These are phyloP conservation scores for Nomada lathburiana DNA, from an alignment of 2,888 invertebrate genomes.

Conservation along the genomic window DNA sequence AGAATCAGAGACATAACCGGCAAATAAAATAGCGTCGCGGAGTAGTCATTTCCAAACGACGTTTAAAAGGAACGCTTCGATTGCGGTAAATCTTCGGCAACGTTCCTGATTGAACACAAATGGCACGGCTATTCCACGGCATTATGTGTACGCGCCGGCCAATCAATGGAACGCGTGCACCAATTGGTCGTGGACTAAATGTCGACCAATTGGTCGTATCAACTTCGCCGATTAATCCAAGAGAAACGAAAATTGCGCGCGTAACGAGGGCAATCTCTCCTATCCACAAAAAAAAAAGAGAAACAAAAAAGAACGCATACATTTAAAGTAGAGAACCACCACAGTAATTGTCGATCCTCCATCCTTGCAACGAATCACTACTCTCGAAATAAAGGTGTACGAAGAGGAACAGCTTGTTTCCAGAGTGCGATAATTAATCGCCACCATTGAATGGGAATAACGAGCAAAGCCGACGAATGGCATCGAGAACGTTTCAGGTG, in stretches of 20 bases:
- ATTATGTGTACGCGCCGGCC: constrained; percentile 44
- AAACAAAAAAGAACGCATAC: background rate
- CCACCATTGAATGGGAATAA: background rate
- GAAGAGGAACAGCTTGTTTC: constrained; percentile 1
- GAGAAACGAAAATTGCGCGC: constrained; percentile 26
- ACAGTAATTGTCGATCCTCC: background rate
- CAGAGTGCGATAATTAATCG: background rate
- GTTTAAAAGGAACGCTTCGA: background rate
- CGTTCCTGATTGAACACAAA: constrained; percentile 53
- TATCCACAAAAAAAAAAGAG: background rate
- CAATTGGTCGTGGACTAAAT: constrained; percentile 56
- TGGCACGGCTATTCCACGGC: constrained; percentile 50
- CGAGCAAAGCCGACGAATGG: background rate
- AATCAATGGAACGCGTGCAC: constrained; percentile 50
- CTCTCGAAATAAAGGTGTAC: background rate
- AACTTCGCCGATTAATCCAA: constrained; percentile 53
- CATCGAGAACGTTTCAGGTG: constrained; percentile 5
- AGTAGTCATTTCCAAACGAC: background rate
- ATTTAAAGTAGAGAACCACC: too few relatives aligned
- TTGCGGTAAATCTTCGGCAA: constrained; percentile 38
- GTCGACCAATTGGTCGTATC: constrained; percentile 56
- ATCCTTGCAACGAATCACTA: background rate
- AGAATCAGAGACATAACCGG: background rate
- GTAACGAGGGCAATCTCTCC: constrained; percentile 24
- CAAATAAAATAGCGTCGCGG: constrained; percentile 1